Conservation (phyloP, 2,888 invertebrate species). For the Penaeus monodon region DNA sequence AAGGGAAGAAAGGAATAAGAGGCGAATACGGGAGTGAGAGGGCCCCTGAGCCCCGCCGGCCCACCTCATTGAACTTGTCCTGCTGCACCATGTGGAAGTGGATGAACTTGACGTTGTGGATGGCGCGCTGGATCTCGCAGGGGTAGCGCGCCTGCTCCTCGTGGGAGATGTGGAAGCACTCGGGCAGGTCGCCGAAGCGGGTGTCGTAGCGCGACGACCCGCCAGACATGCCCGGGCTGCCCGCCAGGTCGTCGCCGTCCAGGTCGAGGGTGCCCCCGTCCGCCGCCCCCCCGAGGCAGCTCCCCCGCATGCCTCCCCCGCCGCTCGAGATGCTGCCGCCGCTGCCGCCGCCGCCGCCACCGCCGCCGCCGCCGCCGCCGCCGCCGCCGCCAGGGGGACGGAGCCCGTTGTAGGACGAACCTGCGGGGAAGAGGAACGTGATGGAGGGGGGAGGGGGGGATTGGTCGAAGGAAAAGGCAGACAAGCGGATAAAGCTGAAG, state of each 20-base stretch:
- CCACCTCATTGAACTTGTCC: constrained; percentile 92
- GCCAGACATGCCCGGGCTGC: constrained; percentile 36
- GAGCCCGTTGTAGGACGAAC: constrained; percentile 66
- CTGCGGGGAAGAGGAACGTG: not conserved
- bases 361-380: constrained; percentile 66
- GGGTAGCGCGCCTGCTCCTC: constrained; percentile 75
- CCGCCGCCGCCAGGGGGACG: constrained; percentile 67
- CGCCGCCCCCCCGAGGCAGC: constrained; percentile 7
- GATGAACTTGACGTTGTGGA: constrained; percentile 95
- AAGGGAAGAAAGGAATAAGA: too few relatives aligned
- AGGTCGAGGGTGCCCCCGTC: constrained; percentile 14
- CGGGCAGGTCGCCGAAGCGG: constrained; percentile 66
- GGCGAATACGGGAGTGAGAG: too few relatives aligned
- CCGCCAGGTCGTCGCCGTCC: constrained; percentile 31
- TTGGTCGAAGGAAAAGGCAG: too few relatives aligned
- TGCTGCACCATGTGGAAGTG: constrained; percentile 94
- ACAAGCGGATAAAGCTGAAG: too few relatives aligned
- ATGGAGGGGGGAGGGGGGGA: not conserved
- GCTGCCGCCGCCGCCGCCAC: constrained; percentile 64
- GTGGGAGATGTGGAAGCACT: constrained; percentile 66
- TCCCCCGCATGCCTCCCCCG: constrained; percentile 30
- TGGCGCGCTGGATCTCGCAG: constrained; percentile 91
- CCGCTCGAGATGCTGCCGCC: constrained; percentile 65
- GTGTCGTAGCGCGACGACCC: constrained; percentile 58
- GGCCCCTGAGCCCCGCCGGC: not conserved